Evolutionary conservation across 2,797 vertebrate genomes (phyloP), one percentile per base, ranked within the genome.

Genomic region (Silurus lanzhouensis): DNA sequence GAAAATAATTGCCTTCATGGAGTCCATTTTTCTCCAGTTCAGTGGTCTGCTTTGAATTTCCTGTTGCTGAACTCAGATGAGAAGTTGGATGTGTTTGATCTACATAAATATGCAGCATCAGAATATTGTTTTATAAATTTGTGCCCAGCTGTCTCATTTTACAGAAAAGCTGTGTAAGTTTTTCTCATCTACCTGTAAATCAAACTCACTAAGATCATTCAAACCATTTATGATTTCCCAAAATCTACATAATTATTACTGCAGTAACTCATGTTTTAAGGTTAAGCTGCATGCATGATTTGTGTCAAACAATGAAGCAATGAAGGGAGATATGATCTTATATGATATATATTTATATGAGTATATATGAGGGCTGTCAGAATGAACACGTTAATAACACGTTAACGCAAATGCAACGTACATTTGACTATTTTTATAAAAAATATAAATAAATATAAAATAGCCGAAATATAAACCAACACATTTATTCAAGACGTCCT

Each of bases 21-120:
- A 13, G 15, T 79, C 27, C 3, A 1, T 44, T 67, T 83, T 6
- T 48, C 84, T 25, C 31, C 46, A 15, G 46, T 67, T 57, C 66
- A 48, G 44, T 88, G 84, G 72, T 88, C 83, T 14, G 80, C 80
- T 46, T 2, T 85, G 57, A 72, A 38, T 25, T 85, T 82, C 15
- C 17, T 80, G 19, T 55, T 85, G 20, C 75, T 85, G 75, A 83
- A 67, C 61, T 83, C 81, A 31, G 83, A 72, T 22, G 25, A 83
- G 5, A 3, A 25, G 22, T 46, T 61, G 6, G 83, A 82, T 44
- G 66, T 78, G 15, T 87, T 84, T 55, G 48, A 81, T 38, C 63
- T 84, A 6, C 15, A 75, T 57, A 82, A 52, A 10, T 84, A 46
- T 13, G 64, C 63, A 44, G 27, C 31, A 70, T 67, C 84, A 25